phyloP scores from a whole-genome alignment of 2,113 vertebrate genomes.

The Psittacula cyanocephala region DNA sequence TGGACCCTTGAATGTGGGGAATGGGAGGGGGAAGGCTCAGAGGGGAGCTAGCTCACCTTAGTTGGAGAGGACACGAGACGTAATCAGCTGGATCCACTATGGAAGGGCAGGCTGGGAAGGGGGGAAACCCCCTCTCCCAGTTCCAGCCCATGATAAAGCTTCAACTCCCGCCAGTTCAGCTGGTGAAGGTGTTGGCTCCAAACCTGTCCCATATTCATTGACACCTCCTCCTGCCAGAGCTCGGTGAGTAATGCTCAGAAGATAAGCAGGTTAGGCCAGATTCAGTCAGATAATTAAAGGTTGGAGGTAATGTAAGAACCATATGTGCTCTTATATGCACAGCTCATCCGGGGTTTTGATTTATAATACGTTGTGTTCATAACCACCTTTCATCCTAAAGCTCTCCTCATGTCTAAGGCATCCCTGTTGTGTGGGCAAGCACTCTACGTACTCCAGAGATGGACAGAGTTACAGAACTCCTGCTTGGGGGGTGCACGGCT shows the following conservation, averaged over 20 bases:
- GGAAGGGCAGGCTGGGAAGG: background rate
- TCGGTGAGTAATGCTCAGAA: background rate
- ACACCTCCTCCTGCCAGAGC: slow-evolving; percentile 28
- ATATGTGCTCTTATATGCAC: background rate
- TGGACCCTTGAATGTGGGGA: background rate
- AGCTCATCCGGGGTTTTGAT: background rate
- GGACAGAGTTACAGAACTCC: background rate
- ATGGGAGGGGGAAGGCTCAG: background rate
- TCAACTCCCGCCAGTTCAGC: background rate
- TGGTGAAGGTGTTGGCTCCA: background rate
- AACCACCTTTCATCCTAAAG: background rate
- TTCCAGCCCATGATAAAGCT: background rate
- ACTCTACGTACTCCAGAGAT: background rate
- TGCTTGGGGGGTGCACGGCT: accelerated
- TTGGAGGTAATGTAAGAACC: background rate
- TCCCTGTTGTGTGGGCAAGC: background rate
- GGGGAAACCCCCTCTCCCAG: accelerated
- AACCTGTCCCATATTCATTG: background rate
- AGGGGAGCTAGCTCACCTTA: background rate
- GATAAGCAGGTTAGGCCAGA: slow-evolving; percentile 60
- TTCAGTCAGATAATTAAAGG: slow-evolving; percentile 16
- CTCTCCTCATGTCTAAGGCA: background rate
- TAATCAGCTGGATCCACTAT: background rate
- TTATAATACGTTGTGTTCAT: background rate
- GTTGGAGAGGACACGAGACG: background rate